Evolutionary conservation across 2,797 vertebrate genomes (phyloP), one percentile per base, ranked within the genome.

Genomic region (Ptychadena robeensis): DNA sequence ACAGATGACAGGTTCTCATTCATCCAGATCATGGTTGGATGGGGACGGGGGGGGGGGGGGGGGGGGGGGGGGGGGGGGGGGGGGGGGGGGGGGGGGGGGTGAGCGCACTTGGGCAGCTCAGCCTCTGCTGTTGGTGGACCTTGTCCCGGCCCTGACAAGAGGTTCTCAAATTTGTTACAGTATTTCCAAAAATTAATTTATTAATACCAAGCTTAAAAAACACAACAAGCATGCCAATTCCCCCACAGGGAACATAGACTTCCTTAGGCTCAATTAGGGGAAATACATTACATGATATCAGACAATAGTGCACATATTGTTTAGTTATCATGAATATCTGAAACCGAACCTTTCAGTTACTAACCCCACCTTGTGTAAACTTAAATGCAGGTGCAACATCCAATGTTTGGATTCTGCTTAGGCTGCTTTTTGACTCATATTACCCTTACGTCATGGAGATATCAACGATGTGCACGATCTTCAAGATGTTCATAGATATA

Each of bases 351-450:
- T 83, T 86, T 86, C 73, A 72, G 57, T 83, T 63, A 75, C 71
- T 78, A 67, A 48, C 82, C 73, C 67, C 88, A 74, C 88, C 86
- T 86, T 87, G 72, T 79, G 86, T 86, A 88, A 87, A 89, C 82
- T 79, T 67, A 53, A 81, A 78, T 32, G 67, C 86, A 88, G 86
- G 89, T 91, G 91, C 86, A 86, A 85, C 86, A 89, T 85, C 81
- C 82, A 70, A 75, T 75, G 71, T 31, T 37, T 31, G 37, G 59
- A 68, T 64, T 48, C 38, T 38, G 44, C 30, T 44, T 40, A 69
- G 34, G 37, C 11, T 70, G 65, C 27, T 59, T 53, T 61, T 69
- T 31, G 37, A 34, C 28, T n/a, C 38, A 53, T 10, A 25, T 74
- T 67, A 44, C 38, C 61, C 38, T 37, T 38, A 59, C 73, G 64